Conservation (phyloP, 1,140 invertebrate species). For the Linepithema humile region DNA sequence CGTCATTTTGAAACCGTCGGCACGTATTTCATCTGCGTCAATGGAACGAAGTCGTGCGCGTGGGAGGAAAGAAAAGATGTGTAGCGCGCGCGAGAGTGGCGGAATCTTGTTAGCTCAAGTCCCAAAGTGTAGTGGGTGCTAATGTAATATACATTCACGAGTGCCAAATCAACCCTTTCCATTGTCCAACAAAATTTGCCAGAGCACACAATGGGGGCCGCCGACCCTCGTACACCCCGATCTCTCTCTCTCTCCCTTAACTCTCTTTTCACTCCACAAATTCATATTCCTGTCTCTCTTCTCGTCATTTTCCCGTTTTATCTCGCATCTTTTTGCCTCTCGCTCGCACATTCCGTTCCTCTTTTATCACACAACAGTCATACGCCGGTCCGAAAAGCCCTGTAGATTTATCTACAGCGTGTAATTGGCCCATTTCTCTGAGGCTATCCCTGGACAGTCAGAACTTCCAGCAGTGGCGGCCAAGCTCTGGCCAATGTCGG, state of each 20-base stretch:
- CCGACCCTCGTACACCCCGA: conserved; percentile 16
- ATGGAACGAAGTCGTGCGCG: not conserved
- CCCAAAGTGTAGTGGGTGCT: conserved; percentile 58
- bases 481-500: conserved; percentile 11
- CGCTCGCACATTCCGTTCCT: not conserved
- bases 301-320: not conserved
- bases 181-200: conserved; percentile 74
- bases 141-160: conserved; percentile 77
- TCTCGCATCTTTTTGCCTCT: not conserved
- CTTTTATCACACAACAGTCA: conserved; percentile 49
- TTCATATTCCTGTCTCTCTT: not conserved
- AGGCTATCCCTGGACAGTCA: not conserved
- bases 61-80: conserved; percentile 39
- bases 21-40: not conserved
- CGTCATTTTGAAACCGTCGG: not conserved
- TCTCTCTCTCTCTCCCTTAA: conserved; percentile 46
- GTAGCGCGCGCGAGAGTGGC: conserved; percentile 8
- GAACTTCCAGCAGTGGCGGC: conserved; percentile 13
- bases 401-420: conserved; percentile 73
- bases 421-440: conserved; percentile 72
- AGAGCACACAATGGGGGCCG: conserved; percentile 65
- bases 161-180: conserved; percentile 69
- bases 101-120: conserved; percentile 70
- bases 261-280: not conserved
- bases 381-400: conserved; percentile 57